Percentiles rank a stretch among this genome's conserved stretches.
phyloP scores from a whole-genome alignment of 2,113 vertebrate genomes.

The Amazona guildingii region DNA sequence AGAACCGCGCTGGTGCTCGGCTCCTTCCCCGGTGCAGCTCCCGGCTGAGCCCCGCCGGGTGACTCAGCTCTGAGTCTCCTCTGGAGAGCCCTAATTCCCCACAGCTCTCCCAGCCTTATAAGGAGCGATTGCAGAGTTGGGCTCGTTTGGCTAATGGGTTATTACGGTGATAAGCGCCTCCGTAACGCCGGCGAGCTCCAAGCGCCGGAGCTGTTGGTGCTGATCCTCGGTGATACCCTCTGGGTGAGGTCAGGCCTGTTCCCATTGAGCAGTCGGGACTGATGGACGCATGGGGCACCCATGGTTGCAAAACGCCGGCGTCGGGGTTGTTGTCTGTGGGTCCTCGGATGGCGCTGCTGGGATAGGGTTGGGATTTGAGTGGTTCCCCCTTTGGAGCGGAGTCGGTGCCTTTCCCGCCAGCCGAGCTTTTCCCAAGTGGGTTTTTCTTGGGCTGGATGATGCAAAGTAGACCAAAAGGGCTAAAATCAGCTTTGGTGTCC shows the following conservation, averaged over 20 bases:
- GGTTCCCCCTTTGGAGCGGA: not conserved
- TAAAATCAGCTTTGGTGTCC: accelerated
- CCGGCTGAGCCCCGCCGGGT: not conserved
- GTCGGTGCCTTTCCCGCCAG: not conserved
- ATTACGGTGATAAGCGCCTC: not conserved
- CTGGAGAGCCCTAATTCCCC: not conserved
- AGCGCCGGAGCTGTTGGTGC: not conserved
- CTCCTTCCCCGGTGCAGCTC: not conserved
- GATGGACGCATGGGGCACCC: not conserved
- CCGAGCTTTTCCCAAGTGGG: not conserved
- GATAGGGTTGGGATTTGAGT: not conserved
- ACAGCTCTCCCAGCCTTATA: conserved; percentile 16
- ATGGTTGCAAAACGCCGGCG: not conserved
- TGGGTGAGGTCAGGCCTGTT: conserved; percentile 7
- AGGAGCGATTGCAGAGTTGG: not conserved
- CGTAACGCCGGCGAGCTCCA: not conserved
- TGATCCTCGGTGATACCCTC: not conserved
- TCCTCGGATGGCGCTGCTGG: not conserved
- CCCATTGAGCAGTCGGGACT: not conserved
- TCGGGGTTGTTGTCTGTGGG: not conserved
- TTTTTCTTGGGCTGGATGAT: not conserved
- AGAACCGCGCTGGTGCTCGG: not conserved
- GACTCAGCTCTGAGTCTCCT: conserved; percentile 36
- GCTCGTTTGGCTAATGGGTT: not conserved
- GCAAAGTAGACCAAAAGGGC: not conserved